Evolutionary conservation across 2,888 invertebrate species (phyloP).

Genomic region (Drosophila parthenogenetica): DNA sequence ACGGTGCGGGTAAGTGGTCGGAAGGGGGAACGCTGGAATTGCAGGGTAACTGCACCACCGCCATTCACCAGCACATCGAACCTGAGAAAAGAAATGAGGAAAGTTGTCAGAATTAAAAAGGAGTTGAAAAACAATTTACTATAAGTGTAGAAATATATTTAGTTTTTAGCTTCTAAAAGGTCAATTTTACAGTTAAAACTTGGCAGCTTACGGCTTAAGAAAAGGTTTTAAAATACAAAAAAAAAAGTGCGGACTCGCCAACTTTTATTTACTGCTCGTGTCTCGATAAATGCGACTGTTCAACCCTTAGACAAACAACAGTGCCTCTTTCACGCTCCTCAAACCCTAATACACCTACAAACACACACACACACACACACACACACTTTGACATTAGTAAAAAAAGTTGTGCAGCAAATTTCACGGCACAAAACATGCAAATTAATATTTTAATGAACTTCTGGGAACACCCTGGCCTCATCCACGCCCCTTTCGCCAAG

Average conservation of each 20-base stretch:
- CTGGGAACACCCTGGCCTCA: neutral
- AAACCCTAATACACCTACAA: too few relatives aligned
- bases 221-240: too few relatives aligned
- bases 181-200: too few relatives aligned
- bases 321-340: neutral
- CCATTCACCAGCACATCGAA: conserved; percentile 99
- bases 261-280: neutral
- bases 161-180: too few relatives aligned
- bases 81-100: conserved; percentile 86
- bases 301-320: neutral
- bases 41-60: conserved; percentile 97
- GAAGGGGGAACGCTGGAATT: conserved; percentile 98
- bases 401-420: conserved; percentile 49
- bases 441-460: conserved; percentile 80
- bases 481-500: neutral
- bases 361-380: neutral
- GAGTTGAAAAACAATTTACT: too few relatives aligned
- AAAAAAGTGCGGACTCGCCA: too few relatives aligned
- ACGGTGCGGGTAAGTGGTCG: conserved; percentile 94
- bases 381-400: conserved; percentile 7
- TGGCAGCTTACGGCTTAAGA: too few relatives aligned
- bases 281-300: neutral
- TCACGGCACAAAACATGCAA: conserved; percentile 70
- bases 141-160: too few relatives aligned
- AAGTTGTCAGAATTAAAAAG: neutral